phyloP scores from a whole-genome alignment of 37 sponge, comb jelly and placozoan genomes.

The Halisarca cf. caerulea region DNA sequence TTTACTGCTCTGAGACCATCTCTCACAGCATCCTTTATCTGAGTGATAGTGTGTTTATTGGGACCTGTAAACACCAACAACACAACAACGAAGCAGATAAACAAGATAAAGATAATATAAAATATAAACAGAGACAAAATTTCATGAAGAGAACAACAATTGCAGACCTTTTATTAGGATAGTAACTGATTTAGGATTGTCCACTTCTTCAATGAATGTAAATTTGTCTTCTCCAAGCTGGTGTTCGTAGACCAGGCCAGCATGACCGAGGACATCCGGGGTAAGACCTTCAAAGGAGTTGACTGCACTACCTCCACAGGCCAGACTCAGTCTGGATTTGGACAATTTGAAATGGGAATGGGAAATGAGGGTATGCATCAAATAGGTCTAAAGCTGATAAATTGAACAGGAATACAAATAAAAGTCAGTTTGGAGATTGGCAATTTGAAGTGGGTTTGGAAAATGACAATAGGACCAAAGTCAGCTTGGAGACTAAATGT shows the following conservation, averaged over 20 bases:
- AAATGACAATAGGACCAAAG: too few species aligned
- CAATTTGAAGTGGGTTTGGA: too few species aligned
- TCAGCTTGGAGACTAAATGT: too few species aligned
- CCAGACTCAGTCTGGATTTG: slow-evolving; percentile 74
- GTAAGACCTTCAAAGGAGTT: slow-evolving; percentile 92
- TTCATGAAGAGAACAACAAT: not conserved
- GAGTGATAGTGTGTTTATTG: slow-evolving; percentile 96
- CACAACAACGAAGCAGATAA: not conserved
- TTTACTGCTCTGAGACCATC: slow-evolving; percentile 98
- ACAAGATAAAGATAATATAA: not conserved
- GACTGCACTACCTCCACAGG: slow-evolving; percentile 94
- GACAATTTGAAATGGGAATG: not conserved
- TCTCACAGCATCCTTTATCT: slow-evolving; percentile 97
- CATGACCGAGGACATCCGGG: slow-evolving; percentile 84
- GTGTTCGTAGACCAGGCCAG: slow-evolving; percentile 98
- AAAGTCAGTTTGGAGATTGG: too few species aligned
- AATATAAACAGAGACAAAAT: not conserved
- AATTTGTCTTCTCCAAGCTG: slow-evolving; percentile 96
- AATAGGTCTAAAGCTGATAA: not conserved
- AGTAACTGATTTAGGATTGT: slow-evolving; percentile 92
- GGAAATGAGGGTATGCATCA: not conserved
- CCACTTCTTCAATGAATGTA: slow-evolving; percentile 94
- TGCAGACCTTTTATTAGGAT: slow-evolving; percentile 89
- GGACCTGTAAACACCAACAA: slow-evolving; percentile 65
- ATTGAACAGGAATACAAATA: too few species aligned